These are phyloP conservation scores for Halocynthia aurantium DNA, from an alignment of 23 tunicate species.

Conservation along the genomic window DNA sequence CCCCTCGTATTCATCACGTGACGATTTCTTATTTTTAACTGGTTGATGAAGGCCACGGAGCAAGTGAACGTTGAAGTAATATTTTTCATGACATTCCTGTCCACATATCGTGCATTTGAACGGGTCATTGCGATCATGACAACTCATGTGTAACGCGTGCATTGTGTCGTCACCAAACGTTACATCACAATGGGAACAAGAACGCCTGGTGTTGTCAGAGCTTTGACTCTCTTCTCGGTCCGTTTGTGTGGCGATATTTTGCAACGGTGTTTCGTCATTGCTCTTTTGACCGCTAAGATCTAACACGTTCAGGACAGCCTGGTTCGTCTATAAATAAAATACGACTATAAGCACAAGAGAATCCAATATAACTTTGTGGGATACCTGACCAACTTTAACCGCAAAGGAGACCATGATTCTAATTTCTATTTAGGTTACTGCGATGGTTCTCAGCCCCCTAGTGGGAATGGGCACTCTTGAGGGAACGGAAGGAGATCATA, in stretches of 20 bases:
- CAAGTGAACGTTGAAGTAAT: constrained; percentile 91
- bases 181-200: constrained; percentile 79
- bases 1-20: neutral
- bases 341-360: no score
- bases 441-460: no score
- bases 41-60: constrained; percentile 78
- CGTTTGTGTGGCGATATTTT: constrained; percentile 10
- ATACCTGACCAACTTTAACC: no score
- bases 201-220: constrained; percentile 20
- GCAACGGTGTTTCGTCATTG: no score
- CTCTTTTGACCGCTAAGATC: no score
- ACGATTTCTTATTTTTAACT: constrained; percentile 1
- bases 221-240: neutral
- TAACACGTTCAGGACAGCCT: no score
- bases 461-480: no score
- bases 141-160: constrained; percentile 96
- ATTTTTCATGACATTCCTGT: constrained; percentile 88
- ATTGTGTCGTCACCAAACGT: constrained; percentile 89
- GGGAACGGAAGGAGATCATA: no score
- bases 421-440: no score
- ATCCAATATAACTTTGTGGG: no score
- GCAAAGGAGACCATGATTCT: no score
- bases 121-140: constrained; percentile 83
- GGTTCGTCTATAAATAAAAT: no score
- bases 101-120: constrained; percentile 91